Base-by-base conservation (phyloP, 2,888 invertebrate genomes). In the Nudaria mundana region DNA sequence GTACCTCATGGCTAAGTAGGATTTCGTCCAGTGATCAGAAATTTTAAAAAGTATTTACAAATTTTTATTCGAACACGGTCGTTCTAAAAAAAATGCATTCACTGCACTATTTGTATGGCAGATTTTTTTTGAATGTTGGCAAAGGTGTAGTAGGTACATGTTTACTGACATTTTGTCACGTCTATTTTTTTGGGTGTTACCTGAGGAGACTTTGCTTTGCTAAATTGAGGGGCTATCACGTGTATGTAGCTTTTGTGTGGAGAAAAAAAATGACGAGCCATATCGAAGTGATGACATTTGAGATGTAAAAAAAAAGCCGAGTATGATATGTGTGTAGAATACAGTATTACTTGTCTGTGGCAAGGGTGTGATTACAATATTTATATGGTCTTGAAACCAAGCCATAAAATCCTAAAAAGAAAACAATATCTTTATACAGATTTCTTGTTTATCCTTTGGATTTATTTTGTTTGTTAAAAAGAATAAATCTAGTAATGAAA, bases 151-250 rank as follows among this genome's bases (percentile, higher is more conserved):
- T 77, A 85, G 87, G 86, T 86, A 88, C 81, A 78, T 88, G 87
- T 87, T 87, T 87, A 82, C 84, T 72, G 81, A 81, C 86, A 86
- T 87, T 87, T 84, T 86, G 86, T 88, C 87, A 88, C 87, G 87
- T 87, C 74, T 76, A 61, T 71, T 76, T 82, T 81, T 59, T 37
- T 42, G 48, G 42, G 46, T 58, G 71, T 80, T 85, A 85, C 84
- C 86, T 85, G 86, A 73, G 78, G 53, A 71, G 54, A 67, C 62
- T 68, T 77, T 74, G 76, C 62, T 68, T 77, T 74, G 76, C 71
- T 63, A 81, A 79, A 78, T 79, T 71, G 77, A 80, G 71, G 82
- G 78, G 71, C 72, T 66, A 74, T 76, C 76, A 62, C 65, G 64
- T 62, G 57, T 71, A 13, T 8, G 20, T 20, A 53, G 58, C 63